Percentiles rank a stretch among this genome's conserved stretches.
Conservation (phyloP, 2,888 invertebrate species). For the Lycocerus yunnanus region DNA sequence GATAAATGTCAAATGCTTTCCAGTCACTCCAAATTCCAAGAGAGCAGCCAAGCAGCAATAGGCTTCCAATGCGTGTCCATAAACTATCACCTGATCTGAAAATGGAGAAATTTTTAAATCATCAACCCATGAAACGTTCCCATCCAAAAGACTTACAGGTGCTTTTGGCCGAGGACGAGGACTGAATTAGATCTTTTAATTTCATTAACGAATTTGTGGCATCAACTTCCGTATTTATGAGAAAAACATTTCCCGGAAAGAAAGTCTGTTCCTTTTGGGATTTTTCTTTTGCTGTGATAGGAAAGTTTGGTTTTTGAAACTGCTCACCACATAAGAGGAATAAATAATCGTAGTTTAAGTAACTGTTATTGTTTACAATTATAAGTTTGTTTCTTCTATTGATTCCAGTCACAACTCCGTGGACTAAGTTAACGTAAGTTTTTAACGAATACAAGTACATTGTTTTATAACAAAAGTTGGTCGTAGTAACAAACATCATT, state of each 20-base stretch:
- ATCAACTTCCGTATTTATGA: slow-evolving; percentile 63
- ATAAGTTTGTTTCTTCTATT: slow-evolving; percentile 62
- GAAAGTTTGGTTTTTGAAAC: slow-evolving; percentile 59
- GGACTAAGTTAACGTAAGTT: slow-evolving; percentile 69
- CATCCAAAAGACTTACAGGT: not conserved
- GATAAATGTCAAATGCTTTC: slow-evolving; percentile 63
- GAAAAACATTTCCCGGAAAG: slow-evolving; percentile 65
- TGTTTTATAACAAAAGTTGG: slow-evolving; percentile 61
- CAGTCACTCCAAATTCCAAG: slow-evolving; percentile 62
- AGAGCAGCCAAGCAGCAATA: slow-evolving; percentile 70
- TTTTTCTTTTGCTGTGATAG: slow-evolving; percentile 48
- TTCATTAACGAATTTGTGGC: slow-evolving; percentile 57
- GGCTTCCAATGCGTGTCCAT: slow-evolving; percentile 69
- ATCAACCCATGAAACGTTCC: not conserved
- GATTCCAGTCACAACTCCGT: slow-evolving; percentile 58
- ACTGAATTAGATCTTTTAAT: slow-evolving; percentile 43
- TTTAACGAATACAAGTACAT: slow-evolving; percentile 61
- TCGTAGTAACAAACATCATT: slow-evolving; percentile 60
- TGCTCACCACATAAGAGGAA: slow-evolving; percentile 63
- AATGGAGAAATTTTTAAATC: slow-evolving; percentile 16
- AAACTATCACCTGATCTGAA: slow-evolving; percentile 63
- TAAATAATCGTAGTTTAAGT: slow-evolving; percentile 60
- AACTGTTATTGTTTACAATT: slow-evolving; percentile 55
- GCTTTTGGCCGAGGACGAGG: not conserved
- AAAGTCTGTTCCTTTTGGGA: slow-evolving; percentile 43